Evolutionary conservation across 2,888 invertebrate genomes (phyloP).

Genomic region (Cataglyphis cursor): DNA sequence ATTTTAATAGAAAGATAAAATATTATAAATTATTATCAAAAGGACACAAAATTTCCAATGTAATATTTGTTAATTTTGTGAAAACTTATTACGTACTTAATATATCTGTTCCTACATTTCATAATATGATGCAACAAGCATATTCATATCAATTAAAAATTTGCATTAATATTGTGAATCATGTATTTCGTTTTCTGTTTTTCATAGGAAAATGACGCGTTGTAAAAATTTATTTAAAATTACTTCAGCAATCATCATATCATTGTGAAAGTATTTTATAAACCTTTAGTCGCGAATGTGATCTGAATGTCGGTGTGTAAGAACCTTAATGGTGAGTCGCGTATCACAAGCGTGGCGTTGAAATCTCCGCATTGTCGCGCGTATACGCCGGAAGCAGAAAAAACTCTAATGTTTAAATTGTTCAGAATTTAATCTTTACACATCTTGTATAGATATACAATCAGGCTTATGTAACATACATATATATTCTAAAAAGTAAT

Average conservation of each 20-base stretch:
- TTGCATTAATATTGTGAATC: background rate
- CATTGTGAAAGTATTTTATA: background rate
- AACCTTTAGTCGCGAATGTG: background rate
- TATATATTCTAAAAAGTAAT: slow-evolving; percentile 41
- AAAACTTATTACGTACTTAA: background rate
- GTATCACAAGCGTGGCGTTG: slow-evolving; percentile 17
- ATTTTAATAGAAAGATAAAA: background rate
- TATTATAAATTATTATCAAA: background rate
- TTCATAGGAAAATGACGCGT: background rate
- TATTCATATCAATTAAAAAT: background rate
- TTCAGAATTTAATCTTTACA: slow-evolving; percentile 57
- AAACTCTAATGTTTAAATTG: slow-evolving; percentile 35
- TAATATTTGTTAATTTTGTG: background rate
- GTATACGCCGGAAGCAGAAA: slow-evolving; percentile 18
- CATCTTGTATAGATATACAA: slow-evolving; percentile 51
- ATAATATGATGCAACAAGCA: background rate
- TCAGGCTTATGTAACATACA: slow-evolving; percentile 27
- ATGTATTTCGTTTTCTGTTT: background rate
- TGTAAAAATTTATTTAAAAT: background rate
- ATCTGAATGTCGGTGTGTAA: background rate
- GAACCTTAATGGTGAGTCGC: background rate
- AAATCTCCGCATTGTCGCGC: slow-evolving; percentile 35
- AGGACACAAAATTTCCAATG: background rate
- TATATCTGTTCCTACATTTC: background rate
- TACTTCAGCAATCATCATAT: background rate